These are phyloP conservation scores for Cryptoprocta ferox DNA, from an alignment of 2,797 vertebrate species.

Conservation along the genomic window DNA sequence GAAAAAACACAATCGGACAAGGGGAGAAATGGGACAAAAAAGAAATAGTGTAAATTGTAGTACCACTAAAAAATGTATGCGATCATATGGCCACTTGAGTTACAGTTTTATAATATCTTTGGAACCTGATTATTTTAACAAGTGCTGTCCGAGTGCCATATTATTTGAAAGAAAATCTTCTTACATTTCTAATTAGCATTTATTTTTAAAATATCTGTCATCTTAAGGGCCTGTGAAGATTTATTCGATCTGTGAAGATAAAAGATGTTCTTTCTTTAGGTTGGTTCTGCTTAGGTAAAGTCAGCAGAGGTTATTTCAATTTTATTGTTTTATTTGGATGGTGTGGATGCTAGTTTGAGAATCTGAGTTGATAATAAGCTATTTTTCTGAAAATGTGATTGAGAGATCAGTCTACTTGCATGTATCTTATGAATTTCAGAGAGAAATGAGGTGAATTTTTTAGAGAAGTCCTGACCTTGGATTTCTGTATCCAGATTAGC, in stretches of 20 bases:
- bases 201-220: conserved; percentile 50
- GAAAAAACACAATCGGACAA: neutral
- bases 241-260: neutral
- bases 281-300: conserved; percentile 30
- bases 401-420: neutral
- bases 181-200: conserved; percentile 54
- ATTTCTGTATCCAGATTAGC: neutral
- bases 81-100: neutral
- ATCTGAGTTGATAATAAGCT: neutral
- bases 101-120: conserved; percentile 24
- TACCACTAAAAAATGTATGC: neutral
- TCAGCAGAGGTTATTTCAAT: neutral
- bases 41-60: neutral
- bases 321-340: neutral
- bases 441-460: conserved; percentile 23
- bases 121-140: conserved; percentile 58
- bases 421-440: neutral
- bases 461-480: neutral
- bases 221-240: neutral
- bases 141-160: neutral
- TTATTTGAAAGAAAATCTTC: conserved; percentile 35
- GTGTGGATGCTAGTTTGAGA: conserved; percentile 10
- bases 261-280: neutral
- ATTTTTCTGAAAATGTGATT: conserved; percentile 16
- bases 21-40: neutral